Conservation (phyloP, 1,140 invertebrate genomes). For the Tetramorium alpestre region DNA sequence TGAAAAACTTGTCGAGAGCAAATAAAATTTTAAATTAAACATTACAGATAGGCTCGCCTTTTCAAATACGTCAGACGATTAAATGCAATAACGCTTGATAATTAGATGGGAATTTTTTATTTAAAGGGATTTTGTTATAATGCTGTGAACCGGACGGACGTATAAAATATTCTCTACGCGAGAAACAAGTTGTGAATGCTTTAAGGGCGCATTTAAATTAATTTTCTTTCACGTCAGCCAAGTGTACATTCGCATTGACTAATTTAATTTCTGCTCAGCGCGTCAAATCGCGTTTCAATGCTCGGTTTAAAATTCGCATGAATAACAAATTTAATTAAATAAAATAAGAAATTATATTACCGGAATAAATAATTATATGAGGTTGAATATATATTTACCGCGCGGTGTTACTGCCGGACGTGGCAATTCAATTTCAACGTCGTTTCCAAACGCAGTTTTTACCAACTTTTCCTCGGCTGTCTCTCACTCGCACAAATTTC, state of each 20-base stretch:
- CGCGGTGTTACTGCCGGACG: not conserved
- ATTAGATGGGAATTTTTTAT: slow-evolving; percentile 40
- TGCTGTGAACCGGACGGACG: slow-evolving; percentile 12
- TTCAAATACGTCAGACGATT: not conserved
- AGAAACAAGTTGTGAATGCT: slow-evolving; percentile 47
- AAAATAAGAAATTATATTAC: slow-evolving; percentile 41
- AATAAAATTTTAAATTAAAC: slow-evolving; percentile 18
- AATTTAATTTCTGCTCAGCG: slow-evolving; percentile 52
- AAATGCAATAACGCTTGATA: slow-evolving; percentile 46
- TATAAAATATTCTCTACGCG: slow-evolving; percentile 37
- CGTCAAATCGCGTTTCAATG: slow-evolving; percentile 49
- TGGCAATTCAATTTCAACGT: not conserved
- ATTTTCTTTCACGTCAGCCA: slow-evolving; percentile 57
- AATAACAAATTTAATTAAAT: slow-evolving; percentile 57
- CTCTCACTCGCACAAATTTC: not conserved
- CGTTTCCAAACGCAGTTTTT: not conserved
- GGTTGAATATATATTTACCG: slow-evolving; percentile 8
- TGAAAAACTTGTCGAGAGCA: not conserved
- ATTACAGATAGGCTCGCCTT: not conserved
- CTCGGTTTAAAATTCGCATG: slow-evolving; percentile 28
- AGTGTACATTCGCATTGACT: slow-evolving; percentile 57
- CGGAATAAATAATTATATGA: slow-evolving; percentile 57
- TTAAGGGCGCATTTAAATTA: slow-evolving; percentile 59
- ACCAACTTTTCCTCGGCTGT: not conserved
- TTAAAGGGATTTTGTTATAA: slow-evolving; percentile 28